Conservation (phyloP, 2,888 invertebrate genomes). For the Noctua fimbriata region DNA sequence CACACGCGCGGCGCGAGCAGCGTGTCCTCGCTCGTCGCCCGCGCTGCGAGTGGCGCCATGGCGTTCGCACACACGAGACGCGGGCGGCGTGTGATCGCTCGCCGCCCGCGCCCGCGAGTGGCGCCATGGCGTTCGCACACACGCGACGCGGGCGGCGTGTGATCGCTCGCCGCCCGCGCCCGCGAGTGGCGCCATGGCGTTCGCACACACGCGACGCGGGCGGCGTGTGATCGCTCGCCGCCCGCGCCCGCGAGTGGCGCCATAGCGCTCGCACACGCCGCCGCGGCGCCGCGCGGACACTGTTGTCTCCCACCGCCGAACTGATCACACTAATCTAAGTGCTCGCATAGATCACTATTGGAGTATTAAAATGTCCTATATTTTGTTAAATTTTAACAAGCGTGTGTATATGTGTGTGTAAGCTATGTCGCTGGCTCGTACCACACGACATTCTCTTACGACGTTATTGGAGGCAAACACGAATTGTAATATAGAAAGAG, state of each 20-base stretch:
- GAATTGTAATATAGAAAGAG: slow-evolving; percentile 55
- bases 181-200: background rate
- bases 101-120: slow-evolving; percentile 60
- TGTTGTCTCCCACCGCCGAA: slow-evolving; percentile 86
- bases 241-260: slow-evolving; percentile 59
- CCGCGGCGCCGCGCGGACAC: slow-evolving; percentile 76
- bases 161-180: slow-evolving; percentile 63
- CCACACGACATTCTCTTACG: slow-evolving; percentile 73
- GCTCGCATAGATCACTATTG: slow-evolving; percentile 86
- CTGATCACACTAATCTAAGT: slow-evolving; percentile 84
- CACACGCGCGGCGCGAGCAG: too few relatives aligned
- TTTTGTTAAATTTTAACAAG: slow-evolving; percentile 88
- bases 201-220: slow-evolving; percentile 9
- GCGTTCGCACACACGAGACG: background rate
- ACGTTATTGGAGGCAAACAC: slow-evolving; percentile 60
- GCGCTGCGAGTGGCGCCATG: too few relatives aligned
- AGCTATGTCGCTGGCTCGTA: slow-evolving; percentile 83
- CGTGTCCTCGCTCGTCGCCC: too few relatives aligned
- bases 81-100: background rate
- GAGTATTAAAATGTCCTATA: slow-evolving; percentile 86
- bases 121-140: too few relatives aligned
- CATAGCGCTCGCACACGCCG: background rate
- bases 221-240: slow-evolving; percentile 42
- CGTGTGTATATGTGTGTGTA: slow-evolving; percentile 84
- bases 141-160: background rate